Evolutionary conservation across 2,888 invertebrate species (phyloP).

Genomic region (Macrosiphum euphorbiae): DNA sequence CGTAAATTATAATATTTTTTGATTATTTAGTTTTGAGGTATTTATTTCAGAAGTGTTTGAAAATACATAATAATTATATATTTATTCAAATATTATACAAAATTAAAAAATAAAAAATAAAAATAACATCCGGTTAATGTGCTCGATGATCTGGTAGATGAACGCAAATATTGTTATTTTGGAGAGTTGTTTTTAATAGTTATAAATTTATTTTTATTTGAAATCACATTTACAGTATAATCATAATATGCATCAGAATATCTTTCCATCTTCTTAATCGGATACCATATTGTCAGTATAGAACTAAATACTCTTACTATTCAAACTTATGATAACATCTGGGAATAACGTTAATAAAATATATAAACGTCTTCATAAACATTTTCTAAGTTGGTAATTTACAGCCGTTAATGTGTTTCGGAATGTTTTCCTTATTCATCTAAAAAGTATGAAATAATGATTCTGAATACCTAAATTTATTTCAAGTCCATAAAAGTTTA

Average conservation of each 20-base stretch:
- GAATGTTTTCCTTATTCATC: not conserved
- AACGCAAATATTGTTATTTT: not conserved
- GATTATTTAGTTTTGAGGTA: not conserved
- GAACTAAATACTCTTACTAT: not conserved
- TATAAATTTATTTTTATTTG: not conserved
- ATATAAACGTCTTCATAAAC: not conserved
- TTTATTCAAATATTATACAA: not conserved
- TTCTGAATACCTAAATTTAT: not conserved
- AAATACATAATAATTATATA: not conserved
- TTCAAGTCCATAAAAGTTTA: not conserved
- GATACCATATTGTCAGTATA: not conserved
- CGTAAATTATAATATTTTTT: not conserved
- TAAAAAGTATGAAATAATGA: not conserved
- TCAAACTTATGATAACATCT: too few species aligned
- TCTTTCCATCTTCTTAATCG: not conserved
- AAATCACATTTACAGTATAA: not conserved
- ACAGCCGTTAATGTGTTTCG: not conserved
- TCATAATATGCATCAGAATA: not conserved
- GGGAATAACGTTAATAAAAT: not conserved
- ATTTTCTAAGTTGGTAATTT: not conserved
- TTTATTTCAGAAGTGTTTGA: not conserved
- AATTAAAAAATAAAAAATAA: not conserved
- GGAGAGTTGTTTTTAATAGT: not conserved
- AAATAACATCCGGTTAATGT: not conserved
- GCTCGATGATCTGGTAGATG: not conserved